These are phyloP conservation scores for Rhagologus leucostigma DNA, from an alignment of 2,113 vertebrate genomes.

Conservation along the genomic window DNA sequence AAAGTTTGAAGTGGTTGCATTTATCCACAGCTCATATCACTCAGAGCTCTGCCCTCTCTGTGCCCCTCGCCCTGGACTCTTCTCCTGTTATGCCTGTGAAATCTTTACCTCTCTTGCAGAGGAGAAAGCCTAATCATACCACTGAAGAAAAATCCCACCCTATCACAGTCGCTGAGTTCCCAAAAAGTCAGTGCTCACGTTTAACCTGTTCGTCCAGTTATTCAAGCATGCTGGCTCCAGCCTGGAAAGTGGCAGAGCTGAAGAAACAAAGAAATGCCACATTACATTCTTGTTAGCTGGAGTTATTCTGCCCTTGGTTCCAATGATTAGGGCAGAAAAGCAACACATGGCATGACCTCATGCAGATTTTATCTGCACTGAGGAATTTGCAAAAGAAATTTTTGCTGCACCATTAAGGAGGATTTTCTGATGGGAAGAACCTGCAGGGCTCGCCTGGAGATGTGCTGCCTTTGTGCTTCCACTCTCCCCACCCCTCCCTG, in stretches of 20 bases:
- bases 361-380: slow-evolving; percentile 8
- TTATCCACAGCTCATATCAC: background rate
- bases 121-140: background rate
- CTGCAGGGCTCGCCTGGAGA: background rate
- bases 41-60: background rate
- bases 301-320: background rate
- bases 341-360: slow-evolving; percentile 22
- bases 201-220: slow-evolving; percentile 48
- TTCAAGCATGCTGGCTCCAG: background rate
- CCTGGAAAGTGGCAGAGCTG: background rate
- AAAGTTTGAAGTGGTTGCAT: background rate
- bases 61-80: background rate
- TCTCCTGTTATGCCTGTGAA: background rate
- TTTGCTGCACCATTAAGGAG: background rate
- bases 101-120: background rate
- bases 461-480: background rate
- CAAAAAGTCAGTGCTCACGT: background rate
- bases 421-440: background rate
- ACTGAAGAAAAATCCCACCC: background rate
- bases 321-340: slow-evolving; percentile 18
- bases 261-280: slow-evolving; percentile 32
- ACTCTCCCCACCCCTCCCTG: background rate
- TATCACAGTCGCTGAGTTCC: background rate
- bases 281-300: background rate
- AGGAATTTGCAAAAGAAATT: slow-evolving; percentile 21